Conservation (phyloP, 53 echinoderm and acorn worm genomes). For the Holothuria scabra region DNA sequence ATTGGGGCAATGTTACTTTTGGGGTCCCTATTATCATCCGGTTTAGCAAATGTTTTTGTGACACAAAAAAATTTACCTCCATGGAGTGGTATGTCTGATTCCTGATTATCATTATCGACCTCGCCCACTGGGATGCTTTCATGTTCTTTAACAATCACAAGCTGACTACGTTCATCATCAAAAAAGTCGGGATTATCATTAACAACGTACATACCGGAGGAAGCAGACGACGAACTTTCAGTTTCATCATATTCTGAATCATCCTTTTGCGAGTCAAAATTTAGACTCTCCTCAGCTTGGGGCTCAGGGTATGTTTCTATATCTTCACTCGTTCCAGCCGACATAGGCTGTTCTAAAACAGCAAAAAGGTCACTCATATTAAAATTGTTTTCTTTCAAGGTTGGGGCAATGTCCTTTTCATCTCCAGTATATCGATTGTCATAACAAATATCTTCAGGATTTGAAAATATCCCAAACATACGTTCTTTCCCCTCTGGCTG, state of each 20-base stretch:
- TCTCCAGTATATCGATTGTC: background rate
- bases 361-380: background rate
- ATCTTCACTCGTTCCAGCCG: background rate
- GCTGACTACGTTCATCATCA: background rate
- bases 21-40: background rate
- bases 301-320: background rate
- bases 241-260: background rate
- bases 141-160: background rate
- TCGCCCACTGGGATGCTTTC: background rate
- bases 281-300: no score
- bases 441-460: background rate
- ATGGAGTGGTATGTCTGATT: no score
- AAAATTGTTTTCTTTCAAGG: background rate
- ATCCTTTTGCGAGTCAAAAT: background rate
- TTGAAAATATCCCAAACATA: background rate
- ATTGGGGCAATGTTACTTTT: background rate
- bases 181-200: background rate
- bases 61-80: slow-evolving; percentile 25
- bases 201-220: slow-evolving; percentile 28
- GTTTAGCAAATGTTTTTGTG: background rate
- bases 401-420: background rate
- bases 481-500: background rate
- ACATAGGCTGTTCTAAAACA: background rate
- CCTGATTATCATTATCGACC: background rate
- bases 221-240: slow-evolving; percentile 26